Conservation (phyloP, 2,888 invertebrate species). For the Eupithecia subfuscata region DNA sequence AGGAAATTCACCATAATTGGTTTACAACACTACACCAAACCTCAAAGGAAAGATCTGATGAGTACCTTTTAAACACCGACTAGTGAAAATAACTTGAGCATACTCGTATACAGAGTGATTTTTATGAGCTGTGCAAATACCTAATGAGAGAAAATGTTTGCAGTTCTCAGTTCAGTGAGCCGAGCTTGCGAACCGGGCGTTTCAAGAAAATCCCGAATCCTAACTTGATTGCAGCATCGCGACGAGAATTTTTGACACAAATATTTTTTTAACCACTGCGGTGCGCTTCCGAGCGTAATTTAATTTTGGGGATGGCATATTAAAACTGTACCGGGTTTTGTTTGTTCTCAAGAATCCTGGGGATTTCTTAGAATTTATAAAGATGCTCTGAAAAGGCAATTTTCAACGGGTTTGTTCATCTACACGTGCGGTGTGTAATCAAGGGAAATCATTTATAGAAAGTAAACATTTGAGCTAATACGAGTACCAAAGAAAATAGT, state of each 20-base stretch:
- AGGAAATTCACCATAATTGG: background rate
- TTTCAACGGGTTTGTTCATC: background rate
- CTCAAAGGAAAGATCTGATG: background rate
- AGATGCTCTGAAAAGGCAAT: background rate
- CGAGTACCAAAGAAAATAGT: too few species aligned
- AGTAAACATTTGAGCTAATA: background rate
- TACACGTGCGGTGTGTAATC: background rate
- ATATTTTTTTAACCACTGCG: constrained; percentile 44
- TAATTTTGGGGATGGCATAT: constrained; percentile 21
- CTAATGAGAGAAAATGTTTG: constrained; percentile 80
- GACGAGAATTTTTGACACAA: constrained; percentile 41
- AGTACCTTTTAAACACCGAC: constrained; percentile 14
- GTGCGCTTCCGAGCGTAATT: constrained; percentile 23
- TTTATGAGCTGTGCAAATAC: constrained; percentile 75
- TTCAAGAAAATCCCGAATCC: constrained; percentile 43
- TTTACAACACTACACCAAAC: background rate
- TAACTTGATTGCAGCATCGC: constrained; percentile 49
- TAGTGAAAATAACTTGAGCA: constrained; percentile 25
- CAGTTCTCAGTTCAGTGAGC: constrained; percentile 64
- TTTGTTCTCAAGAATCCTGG: background rate
- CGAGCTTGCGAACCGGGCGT: constrained; percentile 34
- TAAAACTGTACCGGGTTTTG: constrained; percentile 15
- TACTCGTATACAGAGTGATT: constrained; percentile 51
- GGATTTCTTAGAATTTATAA: background rate
- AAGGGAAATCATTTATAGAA: background rate